Conservation (phyloP, 2,797 vertebrate species). For the Cetoscarus ocellatus region DNA sequence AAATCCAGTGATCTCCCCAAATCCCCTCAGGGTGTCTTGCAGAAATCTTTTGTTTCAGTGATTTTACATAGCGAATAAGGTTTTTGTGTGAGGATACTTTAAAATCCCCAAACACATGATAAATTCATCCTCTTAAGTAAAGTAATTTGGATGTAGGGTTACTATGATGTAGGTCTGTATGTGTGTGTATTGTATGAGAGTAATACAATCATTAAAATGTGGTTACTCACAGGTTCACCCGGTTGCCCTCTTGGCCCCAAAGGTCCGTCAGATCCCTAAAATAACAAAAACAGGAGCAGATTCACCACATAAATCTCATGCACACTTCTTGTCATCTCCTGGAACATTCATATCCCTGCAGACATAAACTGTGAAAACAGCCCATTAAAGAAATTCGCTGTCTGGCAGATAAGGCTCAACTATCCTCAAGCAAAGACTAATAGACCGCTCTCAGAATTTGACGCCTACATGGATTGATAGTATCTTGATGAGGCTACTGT, state of each 20-base stretch:
- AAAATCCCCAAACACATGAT: slow-evolving; percentile 16
- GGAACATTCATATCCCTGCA: slow-evolving; percentile 52
- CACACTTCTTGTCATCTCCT: slow-evolving; percentile 31
- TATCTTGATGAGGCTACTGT: slow-evolving; percentile 49
- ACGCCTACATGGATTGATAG: slow-evolving; percentile 47
- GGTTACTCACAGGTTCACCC: slow-evolving; percentile 92
- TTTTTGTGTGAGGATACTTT: slow-evolving; percentile 6
- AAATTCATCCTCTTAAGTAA: slow-evolving; percentile 2
- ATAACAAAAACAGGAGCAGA: slow-evolving; percentile 35
- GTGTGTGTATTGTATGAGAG: background rate
- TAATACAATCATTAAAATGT: background rate
- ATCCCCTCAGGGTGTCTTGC: slow-evolving; percentile 10
- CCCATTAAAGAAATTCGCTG: slow-evolving; percentile 66
- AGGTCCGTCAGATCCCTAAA: slow-evolving; percentile 89
- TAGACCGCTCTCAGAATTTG: slow-evolving; percentile 47
- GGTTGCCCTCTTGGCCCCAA: slow-evolving; percentile 91
- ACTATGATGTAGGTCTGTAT: slow-evolving; percentile 2
- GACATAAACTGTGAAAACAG: slow-evolving; percentile 61
- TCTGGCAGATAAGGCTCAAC: slow-evolving; percentile 63
- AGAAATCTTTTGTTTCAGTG: slow-evolving; percentile 27
- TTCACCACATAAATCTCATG: slow-evolving; percentile 33
- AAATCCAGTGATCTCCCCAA: slow-evolving; percentile 22
- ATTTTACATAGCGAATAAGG: background rate
- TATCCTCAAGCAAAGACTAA: slow-evolving; percentile 59
- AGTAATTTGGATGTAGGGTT: background rate